These are phyloP conservation scores for Iphiclides podalirius DNA, from an alignment of 2,888 invertebrate species.

Conservation along the genomic window DNA sequence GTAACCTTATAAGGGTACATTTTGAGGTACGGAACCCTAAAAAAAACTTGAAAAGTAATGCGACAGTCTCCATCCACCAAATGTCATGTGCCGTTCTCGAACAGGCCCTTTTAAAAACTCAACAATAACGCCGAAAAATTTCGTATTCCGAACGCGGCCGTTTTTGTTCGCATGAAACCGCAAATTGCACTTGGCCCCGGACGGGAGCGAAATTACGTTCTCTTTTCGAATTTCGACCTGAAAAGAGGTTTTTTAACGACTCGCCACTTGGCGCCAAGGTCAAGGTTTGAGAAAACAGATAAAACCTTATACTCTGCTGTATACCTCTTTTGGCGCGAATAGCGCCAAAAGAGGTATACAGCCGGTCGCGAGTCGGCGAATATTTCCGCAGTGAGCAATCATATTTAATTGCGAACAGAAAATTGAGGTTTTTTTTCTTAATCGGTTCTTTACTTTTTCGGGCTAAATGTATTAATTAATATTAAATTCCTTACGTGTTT, in stretches of 20 bases:
- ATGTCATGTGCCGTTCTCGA: conserved; percentile 14
- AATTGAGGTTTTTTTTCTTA: neutral
- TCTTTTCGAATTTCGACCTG: conserved; percentile 33
- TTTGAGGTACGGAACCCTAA: no score
- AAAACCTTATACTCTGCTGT: conserved; percentile 30
- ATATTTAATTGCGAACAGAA: conserved; percentile 24
- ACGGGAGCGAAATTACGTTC: conserved; percentile 35
- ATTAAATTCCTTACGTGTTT: neutral
- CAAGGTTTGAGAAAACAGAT: conserved; percentile 42
- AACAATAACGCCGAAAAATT: conserved; percentile 25
- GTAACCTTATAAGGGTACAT: no score
- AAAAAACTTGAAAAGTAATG: no score
- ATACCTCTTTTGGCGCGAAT: no score
- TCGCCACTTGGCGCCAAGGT: conserved; percentile 62
- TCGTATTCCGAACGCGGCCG: conserved; percentile 24
- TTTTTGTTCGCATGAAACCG: conserved; percentile 36
- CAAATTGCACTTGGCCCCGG: conserved; percentile 43
- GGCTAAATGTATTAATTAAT: neutral
- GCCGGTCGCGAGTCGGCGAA: conserved; percentile 46
- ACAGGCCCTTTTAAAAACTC: conserved; percentile 1
- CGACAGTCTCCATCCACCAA: conserved; percentile 19
- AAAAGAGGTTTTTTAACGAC: conserved; percentile 15
- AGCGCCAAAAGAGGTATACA: conserved; percentile 39
- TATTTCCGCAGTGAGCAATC: conserved; percentile 42
- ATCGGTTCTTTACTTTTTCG: no score